These are phyloP conservation scores for Ceratina calcarata DNA, from an alignment of 1,140 invertebrate genomes.

Conservation along the genomic window DNA sequence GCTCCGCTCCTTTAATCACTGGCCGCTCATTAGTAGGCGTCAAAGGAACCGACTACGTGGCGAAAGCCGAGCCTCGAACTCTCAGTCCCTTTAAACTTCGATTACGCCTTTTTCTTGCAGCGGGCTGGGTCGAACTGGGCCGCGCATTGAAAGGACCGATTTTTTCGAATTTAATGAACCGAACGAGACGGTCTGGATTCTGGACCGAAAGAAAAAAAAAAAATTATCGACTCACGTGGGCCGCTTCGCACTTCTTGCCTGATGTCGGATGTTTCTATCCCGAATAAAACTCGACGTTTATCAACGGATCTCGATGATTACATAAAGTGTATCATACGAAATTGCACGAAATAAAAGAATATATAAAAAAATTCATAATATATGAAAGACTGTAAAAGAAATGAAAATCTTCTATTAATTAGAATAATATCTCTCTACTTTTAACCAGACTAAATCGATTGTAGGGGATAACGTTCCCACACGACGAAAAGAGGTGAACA, in stretches of 20 bases:
- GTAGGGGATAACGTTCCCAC: not conserved
- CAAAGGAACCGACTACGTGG: conserved; percentile 65
- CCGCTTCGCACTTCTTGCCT: not conserved
- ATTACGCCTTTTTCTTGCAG: conserved; percentile 57
- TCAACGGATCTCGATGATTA: not conserved
- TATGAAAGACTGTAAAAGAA: no score
- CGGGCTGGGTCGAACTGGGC: conserved; percentile 39
- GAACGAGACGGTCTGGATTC: conserved; percentile 47
- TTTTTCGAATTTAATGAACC: conserved; percentile 63
- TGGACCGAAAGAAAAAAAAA: not conserved
- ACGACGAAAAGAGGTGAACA: not conserved
- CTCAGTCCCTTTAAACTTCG: conserved; percentile 61
- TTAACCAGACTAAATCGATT: no score
- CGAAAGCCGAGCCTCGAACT: conserved; percentile 55
- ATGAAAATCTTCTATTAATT: no score
- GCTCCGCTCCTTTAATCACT: conserved; percentile 62
- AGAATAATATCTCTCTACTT: no score
- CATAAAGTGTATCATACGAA: no score
- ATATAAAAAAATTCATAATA: no score
- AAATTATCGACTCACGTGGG: not conserved
- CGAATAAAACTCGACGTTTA: not conserved
- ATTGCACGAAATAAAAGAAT: no score
- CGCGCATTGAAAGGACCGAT: conserved; percentile 54
- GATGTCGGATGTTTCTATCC: not conserved
- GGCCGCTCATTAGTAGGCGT: conserved; percentile 68